These are phyloP conservation scores for Xylocampa areola DNA, from an alignment of 2,888 invertebrate genomes.

Conservation along the genomic window DNA sequence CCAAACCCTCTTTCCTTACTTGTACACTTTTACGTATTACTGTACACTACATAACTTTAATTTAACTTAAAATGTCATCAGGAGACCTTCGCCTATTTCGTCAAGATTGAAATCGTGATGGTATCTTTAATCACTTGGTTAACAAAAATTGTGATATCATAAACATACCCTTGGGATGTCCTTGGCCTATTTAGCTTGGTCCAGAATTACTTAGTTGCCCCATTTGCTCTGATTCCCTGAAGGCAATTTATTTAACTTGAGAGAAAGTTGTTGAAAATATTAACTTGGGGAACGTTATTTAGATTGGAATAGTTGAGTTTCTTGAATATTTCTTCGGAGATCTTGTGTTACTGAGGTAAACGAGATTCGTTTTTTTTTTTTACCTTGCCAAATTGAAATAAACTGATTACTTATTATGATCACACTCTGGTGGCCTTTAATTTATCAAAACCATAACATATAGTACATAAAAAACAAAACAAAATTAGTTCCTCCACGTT, in stretches of 20 bases:
- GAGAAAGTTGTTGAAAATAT: background rate
- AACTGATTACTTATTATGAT: too few species aligned
- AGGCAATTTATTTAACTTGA: background rate
- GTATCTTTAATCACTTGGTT: background rate
- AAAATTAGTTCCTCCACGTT: too few species aligned
- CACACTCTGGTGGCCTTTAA: too few species aligned
- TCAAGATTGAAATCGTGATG: background rate
- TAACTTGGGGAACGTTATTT: background rate
- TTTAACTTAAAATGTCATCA: too few species aligned
- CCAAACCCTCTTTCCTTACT: too few species aligned
- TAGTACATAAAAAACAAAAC: too few species aligned
- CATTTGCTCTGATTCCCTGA: background rate
- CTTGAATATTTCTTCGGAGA: background rate
- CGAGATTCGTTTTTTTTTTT: too few species aligned
- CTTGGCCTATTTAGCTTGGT: conserved; percentile 11
- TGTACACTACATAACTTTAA: too few species aligned
- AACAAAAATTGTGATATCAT: conserved; percentile 5
- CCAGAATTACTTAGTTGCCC: background rate
- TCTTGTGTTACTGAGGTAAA: too few species aligned
- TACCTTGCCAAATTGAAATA: too few species aligned
- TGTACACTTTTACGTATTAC: too few species aligned
- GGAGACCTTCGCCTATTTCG: background rate
- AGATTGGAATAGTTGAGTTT: background rate
- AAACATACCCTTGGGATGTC: conserved; percentile 1
- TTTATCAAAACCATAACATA: too few species aligned